phyloP scores from a whole-genome alignment of 2,888 invertebrate species.

The Drosophila parthenogenetica region DNA sequence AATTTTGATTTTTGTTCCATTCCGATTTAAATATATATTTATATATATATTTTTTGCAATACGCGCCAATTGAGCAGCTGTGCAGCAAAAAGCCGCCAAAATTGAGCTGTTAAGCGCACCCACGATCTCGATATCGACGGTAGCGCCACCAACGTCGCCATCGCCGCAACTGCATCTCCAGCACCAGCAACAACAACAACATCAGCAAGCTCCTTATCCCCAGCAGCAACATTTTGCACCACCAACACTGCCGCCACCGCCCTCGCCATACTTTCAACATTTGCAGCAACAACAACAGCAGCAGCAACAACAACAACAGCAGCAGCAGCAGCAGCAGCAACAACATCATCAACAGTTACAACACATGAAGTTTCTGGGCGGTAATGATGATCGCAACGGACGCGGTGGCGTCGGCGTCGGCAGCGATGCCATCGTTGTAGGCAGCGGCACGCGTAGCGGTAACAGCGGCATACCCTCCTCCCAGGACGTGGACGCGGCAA shows the following conservation, averaged over 20 bases:
- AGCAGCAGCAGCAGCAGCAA: slow-evolving; percentile 58
- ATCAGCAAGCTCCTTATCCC: slow-evolving; percentile 50
- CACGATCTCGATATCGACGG: slow-evolving; percentile 84
- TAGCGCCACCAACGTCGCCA: slow-evolving; percentile 75
- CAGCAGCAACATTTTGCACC: slow-evolving; percentile 54
- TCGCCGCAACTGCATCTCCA: slow-evolving; percentile 74
- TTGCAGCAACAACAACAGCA: slow-evolving; percentile 63
- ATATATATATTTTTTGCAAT: slow-evolving; percentile 62
- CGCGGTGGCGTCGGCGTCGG: slow-evolving; percentile 82
- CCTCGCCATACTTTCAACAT: slow-evolving; percentile 58
- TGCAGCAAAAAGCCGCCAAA: slow-evolving; percentile 82
- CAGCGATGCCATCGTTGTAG: slow-evolving; percentile 55
- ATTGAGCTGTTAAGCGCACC: slow-evolving; percentile 85
- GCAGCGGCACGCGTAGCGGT: slow-evolving; percentile 43
- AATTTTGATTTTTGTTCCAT: slow-evolving; percentile 10
- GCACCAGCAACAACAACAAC: slow-evolving; percentile 62
- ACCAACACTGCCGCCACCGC: slow-evolving; percentile 44
- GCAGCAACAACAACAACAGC: slow-evolving; percentile 39
- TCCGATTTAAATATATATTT: not conserved
- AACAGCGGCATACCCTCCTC: slow-evolving; percentile 80
- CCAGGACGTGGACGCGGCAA: slow-evolving; percentile 91
- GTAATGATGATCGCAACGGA: slow-evolving; percentile 89
- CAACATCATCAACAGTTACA: slow-evolving; percentile 79
- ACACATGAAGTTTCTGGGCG: slow-evolving; percentile 93
- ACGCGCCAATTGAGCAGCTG: slow-evolving; percentile 73